Conservation (phyloP, 2,113 vertebrate genomes). For the Myotis lucifugus region DNA sequence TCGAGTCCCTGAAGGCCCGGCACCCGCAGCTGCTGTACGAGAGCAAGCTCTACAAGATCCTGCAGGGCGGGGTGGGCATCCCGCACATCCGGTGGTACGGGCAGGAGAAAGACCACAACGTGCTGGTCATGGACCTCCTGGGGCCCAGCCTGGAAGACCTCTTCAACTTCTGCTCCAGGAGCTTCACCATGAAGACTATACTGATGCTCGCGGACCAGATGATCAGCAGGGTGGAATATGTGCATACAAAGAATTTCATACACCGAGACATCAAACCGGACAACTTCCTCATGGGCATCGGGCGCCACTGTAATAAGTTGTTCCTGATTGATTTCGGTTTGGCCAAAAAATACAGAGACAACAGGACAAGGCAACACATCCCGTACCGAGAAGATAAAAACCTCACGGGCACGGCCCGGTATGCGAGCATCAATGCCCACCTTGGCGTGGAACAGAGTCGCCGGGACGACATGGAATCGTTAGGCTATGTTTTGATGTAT, state of each 20-base stretch:
- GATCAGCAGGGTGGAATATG: slow-evolving; percentile 99
- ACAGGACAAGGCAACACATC: not conserved
- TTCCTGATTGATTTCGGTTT: not conserved
- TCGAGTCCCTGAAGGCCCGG: slow-evolving; percentile 99
- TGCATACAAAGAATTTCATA: slow-evolving; percentile 99
- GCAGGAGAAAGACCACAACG: not conserved
- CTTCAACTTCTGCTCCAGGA: not conserved
- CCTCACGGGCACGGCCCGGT: not conserved
- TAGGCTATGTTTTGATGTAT: slow-evolving; percentile 99
- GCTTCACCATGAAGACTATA: not conserved
- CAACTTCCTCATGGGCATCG: slow-evolving; percentile 99
- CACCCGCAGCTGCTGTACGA: slow-evolving; percentile 98
- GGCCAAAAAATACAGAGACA: not conserved
- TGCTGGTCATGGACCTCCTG: not conserved
- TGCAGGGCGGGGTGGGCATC: slow-evolving; percentile 98
- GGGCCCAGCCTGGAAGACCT: not conserved
- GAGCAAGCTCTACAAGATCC: slow-evolving; percentile 99
- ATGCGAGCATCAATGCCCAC: not conserved
- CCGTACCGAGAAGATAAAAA: not conserved
- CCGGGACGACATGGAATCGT: slow-evolving; percentile 99
- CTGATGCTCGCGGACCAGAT: slow-evolving; percentile 86
- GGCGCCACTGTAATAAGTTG: slow-evolving; percentile 98
- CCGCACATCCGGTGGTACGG: slow-evolving; percentile 94
- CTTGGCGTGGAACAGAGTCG: slow-evolving; percentile 85
- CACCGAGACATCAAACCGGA: slow-evolving; percentile 99